These are phyloP conservation scores for Deroplatys truncata DNA, from an alignment of 2,888 invertebrate genomes.

Conservation along the genomic window DNA sequence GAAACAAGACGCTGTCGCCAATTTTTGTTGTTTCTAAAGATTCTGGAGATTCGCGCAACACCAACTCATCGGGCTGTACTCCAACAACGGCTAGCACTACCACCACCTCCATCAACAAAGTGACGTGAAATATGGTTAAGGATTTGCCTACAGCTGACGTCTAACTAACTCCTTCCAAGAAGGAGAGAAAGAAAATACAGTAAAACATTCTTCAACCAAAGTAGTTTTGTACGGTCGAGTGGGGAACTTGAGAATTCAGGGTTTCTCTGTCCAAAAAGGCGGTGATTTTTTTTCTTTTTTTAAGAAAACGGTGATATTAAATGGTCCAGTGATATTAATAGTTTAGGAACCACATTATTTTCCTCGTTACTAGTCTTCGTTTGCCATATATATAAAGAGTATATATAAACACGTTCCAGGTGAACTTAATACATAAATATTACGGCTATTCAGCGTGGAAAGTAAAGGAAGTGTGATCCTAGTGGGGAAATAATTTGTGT, in stretches of 20 bases:
- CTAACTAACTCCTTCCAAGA: constrained; percentile 23
- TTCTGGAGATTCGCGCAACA: neutral
- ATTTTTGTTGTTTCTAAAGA: neutral
- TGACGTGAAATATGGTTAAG: neutral
- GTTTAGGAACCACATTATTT: constrained; percentile 30
- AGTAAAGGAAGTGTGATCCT: neutral
- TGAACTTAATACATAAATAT: constrained; percentile 21
- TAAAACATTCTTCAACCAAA: neutral
- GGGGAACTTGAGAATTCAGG: constrained; percentile 19
- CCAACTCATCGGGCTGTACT: neutral
- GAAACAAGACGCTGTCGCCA: neutral
- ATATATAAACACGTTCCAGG: constrained; percentile 31
- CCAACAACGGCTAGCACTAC: neutral
- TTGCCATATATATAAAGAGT: constrained; percentile 32
- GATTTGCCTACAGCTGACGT: neutral
- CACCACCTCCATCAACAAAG: neutral
- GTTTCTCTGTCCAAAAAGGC: constrained; percentile 13
- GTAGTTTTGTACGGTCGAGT: constrained; percentile 23
- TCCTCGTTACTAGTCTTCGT: constrained; percentile 34
- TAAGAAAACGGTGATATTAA: constrained; percentile 31
- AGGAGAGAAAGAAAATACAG: constrained; percentile 15
- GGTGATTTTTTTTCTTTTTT: constrained; percentile 3
- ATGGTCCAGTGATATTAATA: constrained; percentile 34
- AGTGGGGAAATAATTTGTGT: neutral
- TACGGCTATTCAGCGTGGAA: neutral